Evolutionary conservation across 2,113 vertebrate genomes (phyloP).

Genomic region (Brienomyrus longianalis): DNA sequence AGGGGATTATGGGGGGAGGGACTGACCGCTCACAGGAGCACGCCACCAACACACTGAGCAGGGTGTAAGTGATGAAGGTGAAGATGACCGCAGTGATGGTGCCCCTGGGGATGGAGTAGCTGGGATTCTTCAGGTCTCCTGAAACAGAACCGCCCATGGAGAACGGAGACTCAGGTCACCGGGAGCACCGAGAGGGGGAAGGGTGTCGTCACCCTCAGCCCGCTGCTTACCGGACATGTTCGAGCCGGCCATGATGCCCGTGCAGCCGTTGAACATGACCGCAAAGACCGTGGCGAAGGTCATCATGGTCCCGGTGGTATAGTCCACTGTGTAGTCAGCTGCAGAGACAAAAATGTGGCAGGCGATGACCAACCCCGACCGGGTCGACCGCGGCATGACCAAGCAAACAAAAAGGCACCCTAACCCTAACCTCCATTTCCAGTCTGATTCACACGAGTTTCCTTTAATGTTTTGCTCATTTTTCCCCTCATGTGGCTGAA

Average conservation of each 20-base stretch:
- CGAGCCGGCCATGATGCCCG: conserved; percentile 81
- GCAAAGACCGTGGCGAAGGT: conserved; percentile 74
- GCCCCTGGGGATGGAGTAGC: conserved; percentile 80
- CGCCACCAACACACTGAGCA: conserved; percentile 71
- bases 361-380: background rate
- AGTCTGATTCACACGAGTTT: background rate
- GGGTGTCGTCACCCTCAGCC: background rate
- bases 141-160: conserved; percentile 19
- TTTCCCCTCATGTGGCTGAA: background rate
- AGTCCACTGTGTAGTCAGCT: conserved; percentile 68
- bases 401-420: background rate
- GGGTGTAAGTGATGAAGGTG: conserved; percentile 79
- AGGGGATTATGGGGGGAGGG: background rate
- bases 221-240: conserved; percentile 74
- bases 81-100: conserved; percentile 84
- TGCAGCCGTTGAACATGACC: conserved; percentile 83
- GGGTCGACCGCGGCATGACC: background rate
- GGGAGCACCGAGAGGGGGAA: background rate
- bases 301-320: conserved; percentile 69
- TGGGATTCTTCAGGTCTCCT: conserved; percentile 81
- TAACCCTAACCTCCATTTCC: background rate
- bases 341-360: conserved; percentile 4
- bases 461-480: background rate
- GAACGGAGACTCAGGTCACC: background rate
- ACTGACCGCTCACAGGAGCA: conserved; percentile 78